Percentiles rank a stretch among this genome's conserved stretches.
These are phyloP conservation scores for Drosophila picticornis DNA, from an alignment of 2,888 invertebrate genomes.

Conservation along the genomic window DNA sequence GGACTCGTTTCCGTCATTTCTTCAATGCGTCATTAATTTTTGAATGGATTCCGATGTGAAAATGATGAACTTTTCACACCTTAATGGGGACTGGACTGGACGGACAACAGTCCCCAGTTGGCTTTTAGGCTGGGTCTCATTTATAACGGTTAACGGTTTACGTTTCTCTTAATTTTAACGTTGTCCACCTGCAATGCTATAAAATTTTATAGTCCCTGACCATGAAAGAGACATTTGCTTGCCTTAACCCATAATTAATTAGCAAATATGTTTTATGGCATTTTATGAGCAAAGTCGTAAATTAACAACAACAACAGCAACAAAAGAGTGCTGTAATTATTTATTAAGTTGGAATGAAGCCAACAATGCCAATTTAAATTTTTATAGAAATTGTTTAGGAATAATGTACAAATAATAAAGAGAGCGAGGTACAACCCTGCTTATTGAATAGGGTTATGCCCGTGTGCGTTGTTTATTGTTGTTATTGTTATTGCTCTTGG, in stretches of 20 bases:
- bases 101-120: constrained; percentile 21
- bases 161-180: constrained; percentile 10
- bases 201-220: constrained; percentile 50
- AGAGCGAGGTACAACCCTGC: neutral
- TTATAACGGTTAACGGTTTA: constrained; percentile 35
- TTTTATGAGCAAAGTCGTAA: constrained; percentile 49
- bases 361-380: constrained; percentile 8
- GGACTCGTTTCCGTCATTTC: constrained; percentile 7
- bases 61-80: constrained; percentile 65
- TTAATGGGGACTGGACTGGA: constrained; percentile 34
- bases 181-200: constrained; percentile 51
- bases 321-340: neutral
- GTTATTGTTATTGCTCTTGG: neutral
- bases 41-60: constrained; percentile 20
- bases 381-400: neutral
- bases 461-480: neutral
- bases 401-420: constrained; percentile 3
- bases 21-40: constrained; percentile 28
- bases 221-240: constrained; percentile 49
- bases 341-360: constrained; percentile 3
- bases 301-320: constrained; percentile 29
- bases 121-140: constrained; percentile 31
- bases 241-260: constrained; percentile 62
- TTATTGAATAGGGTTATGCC: neutral
- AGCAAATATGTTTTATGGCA: constrained; percentile 60